Evolutionary conservation across 2,797 vertebrate genomes (phyloP), one percentile per base, ranked within the genome.

Genomic region (Spinus olivaceus): DNA sequence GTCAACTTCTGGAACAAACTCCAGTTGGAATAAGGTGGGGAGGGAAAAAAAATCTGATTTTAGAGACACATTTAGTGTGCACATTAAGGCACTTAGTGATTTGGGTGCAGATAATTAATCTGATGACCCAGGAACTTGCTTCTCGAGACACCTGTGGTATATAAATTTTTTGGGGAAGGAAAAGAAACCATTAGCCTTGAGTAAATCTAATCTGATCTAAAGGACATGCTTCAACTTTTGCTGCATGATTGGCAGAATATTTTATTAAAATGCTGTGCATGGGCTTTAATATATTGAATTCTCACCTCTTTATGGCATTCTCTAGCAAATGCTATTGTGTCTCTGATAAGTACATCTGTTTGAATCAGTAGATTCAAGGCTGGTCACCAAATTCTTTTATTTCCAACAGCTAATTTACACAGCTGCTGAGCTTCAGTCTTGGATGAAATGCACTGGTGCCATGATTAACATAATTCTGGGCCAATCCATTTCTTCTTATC

Each of bases 1-100:
- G 6, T 27, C 51, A 54, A 8, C 21, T 60, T 71, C 59, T 51
- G 44, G 24, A 81, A 56, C 25, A 84, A 84, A 54, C 10, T 30
- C 30, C 8, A 12, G 16, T 7, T 0, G 0, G 50, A 59, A n/a
- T 51, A 24, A 81, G 19, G 39, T 18, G 7, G 3, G 11, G 9
- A 78, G 8, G 8, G 20, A 12, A 22, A 77, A 49, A 22, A 72
- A 27, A 73, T 83, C 61, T 86, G 12, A 35, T 86, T 93, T 83
- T 81, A 53, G 30, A 30, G 27, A 23, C 28, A 39, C 57, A 60
- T 59, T 39, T 37, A 64, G n/a, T 25, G 7, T 20, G 22, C 15
- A 39, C 3, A 30, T 60, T 37, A 86, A 81, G 25, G 9, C 19
- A 57, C 60, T 76, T 64, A 4, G 4, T 56, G 21, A 35, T 56